Base-by-base conservation (phyloP, 2,888 invertebrate species). In the Teinopalpus imperialis region DNA sequence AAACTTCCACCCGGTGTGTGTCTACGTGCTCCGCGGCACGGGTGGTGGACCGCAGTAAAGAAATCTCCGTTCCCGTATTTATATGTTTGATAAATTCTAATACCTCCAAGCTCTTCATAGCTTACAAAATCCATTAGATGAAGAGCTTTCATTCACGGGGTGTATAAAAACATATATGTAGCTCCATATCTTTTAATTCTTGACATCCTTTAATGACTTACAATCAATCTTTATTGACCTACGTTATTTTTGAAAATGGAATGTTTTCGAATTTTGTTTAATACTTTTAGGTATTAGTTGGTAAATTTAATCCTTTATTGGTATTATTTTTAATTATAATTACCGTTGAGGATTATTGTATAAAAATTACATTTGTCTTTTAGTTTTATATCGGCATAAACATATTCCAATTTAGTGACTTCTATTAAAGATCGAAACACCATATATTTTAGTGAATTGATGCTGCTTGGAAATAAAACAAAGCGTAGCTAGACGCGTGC, bases 401-500 rank as follows among this genome's bases (percentile, higher is more conserved):
- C n/a, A n/a, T n/a, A n/a, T n/a, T n/a, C n/a, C n/a, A n/a, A n/a
- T n/a, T n/a, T n/a, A n/a, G n/a, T n/a, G 4, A 16, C 4, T 16
- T 16, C 4, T 16, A 16, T 16, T 16, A 16, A 21, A 47, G 43
- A 40, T 50, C 24, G 32, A 30, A 47, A 43, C 41, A 36, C 34
- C 24, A 37, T 48, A 51, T 56, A 49, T 30, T 43, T 43, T 48
- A 49, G 53, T 60, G 56, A 57, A 62, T 57, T 52, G 54, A 50
- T 47, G 47, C n/a, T n/a, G n/a, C 46, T n/a, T 49, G 31, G 48
- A 54, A 61, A 54, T 52, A 54, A 57, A 52, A 58, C 52, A 54
- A 53, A 55, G 53, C 45, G 43, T 41, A 34, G 49, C 44, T 48
- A 47, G 42, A 48, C 44, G 46, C 30, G 49, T 42, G 52, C 48